These are phyloP conservation scores for Galerucella pusilla DNA, from an alignment of 2,888 invertebrate species.

Conservation along the genomic window DNA sequence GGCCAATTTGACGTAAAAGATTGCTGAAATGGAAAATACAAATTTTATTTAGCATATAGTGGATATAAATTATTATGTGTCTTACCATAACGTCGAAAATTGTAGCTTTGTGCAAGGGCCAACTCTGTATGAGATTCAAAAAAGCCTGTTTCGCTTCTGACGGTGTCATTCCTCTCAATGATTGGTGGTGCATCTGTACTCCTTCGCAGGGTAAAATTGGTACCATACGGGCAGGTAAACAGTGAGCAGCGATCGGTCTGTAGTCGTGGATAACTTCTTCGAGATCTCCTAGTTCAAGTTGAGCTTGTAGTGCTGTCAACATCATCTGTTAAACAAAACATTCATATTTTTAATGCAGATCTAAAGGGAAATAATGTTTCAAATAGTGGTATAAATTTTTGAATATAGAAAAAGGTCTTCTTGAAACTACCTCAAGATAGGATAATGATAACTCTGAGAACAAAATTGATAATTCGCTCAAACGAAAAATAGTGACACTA, in stretches of 20 bases:
- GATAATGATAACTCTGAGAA: too few species aligned
- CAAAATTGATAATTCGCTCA: too few species aligned
- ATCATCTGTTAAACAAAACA: slow-evolving; percentile 75
- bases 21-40: slow-evolving; percentile 72
- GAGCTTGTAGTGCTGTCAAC: slow-evolving; percentile 93
- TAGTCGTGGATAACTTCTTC: slow-evolving; percentile 73
- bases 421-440: too few species aligned
- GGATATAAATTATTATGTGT: slow-evolving; percentile 31
- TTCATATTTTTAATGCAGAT: not conserved
- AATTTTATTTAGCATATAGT: not conserved
- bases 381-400: too few species aligned
- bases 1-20: slow-evolving; percentile 97
- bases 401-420: too few species aligned
- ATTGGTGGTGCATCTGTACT: slow-evolving; percentile 91
- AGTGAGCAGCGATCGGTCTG: slow-evolving; percentile 79
- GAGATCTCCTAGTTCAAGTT: slow-evolving; percentile 90
- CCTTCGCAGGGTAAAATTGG: slow-evolving; percentile 83
- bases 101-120: slow-evolving; percentile 93
- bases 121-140: slow-evolving; percentile 90
- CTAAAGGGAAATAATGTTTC: too few species aligned
- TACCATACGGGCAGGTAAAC: slow-evolving; percentile 85
- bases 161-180: slow-evolving; percentile 86
- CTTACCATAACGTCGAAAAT: slow-evolving; percentile 94
- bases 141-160: slow-evolving; percentile 92
- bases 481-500: too few species aligned